A percentile compares a stretch with the other conserved stretches of the same genome.
Conservation (phyloP, 2,888 invertebrate species). For the Cantharis rustica region DNA sequence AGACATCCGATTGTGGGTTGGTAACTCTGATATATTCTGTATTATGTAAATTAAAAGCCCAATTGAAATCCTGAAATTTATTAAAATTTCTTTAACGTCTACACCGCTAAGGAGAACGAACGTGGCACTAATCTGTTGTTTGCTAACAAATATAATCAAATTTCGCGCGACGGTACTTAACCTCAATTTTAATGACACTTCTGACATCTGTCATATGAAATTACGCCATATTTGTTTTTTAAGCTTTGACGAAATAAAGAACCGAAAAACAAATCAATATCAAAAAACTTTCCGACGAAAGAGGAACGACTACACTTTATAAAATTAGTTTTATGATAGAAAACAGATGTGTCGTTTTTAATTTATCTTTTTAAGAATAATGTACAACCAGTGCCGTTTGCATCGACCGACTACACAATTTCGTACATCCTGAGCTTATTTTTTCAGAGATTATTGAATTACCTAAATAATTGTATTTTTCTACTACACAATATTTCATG, state of each 20-base stretch:
- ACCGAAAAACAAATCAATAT: neutral
- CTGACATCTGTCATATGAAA: neutral
- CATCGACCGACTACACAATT: neutral
- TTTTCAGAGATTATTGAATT: neutral
- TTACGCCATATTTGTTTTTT: neutral
- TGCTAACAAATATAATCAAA: neutral
- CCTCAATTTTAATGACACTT: neutral
- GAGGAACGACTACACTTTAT: constrained; percentile 8
- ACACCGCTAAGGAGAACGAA: neutral
- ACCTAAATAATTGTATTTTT: neutral
- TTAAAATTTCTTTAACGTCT: neutral
- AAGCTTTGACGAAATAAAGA: neutral
- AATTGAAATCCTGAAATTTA: constrained; percentile 4
- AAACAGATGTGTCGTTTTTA: constrained; percentile 12
- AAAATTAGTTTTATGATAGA: constrained; percentile 16
- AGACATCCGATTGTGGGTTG: constrained; percentile 25
- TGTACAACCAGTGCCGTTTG: neutral
- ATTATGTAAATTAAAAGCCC: constrained; percentile 18
- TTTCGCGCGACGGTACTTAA: neutral
- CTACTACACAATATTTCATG: neutral
- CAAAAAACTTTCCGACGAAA: neutral
- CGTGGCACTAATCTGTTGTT: neutral
- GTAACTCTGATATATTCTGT: constrained; percentile 8
- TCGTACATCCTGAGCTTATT: neutral
- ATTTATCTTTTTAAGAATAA: neutral